Percentiles rank a stretch among this genome's conserved stretches.
phyloP scores from a whole-genome alignment of 2,113 vertebrate genomes.

The Ammodytes dubius region DNA sequence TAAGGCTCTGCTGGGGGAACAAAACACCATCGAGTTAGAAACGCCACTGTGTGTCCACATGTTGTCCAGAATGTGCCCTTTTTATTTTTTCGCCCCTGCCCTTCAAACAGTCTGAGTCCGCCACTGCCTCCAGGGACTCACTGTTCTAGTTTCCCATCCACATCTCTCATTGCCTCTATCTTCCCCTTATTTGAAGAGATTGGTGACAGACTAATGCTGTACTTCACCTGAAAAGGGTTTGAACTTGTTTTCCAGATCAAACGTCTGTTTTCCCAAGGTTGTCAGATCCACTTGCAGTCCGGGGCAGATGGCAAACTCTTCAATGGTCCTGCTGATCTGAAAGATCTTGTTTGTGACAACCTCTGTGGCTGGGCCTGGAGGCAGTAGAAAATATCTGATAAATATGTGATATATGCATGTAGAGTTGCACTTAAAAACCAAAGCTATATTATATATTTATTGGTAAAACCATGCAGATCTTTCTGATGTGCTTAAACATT shows the following conservation, averaged over 20 bases:
- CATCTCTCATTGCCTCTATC: neutral
- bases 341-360: slow-evolving; percentile 93
- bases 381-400: neutral
- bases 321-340: slow-evolving; percentile 95
- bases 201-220: neutral
- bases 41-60: too few species aligned
- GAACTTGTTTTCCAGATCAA: slow-evolving; percentile 98
- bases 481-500: slow-evolving; percentile 19
- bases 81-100: too few species aligned
- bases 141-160: neutral
- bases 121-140: too few species aligned
- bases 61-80: too few species aligned
- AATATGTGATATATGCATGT: neutral
- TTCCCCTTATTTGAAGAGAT: neutral
- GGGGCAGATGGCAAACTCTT: slow-evolving; percentile 95
- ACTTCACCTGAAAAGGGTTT: slow-evolving; percentile 94
- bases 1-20: too few species aligned
- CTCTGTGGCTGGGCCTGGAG: slow-evolving; percentile 86
- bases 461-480: neutral
- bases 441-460: neutral
- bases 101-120: too few species aligned
- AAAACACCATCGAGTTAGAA: too few species aligned
- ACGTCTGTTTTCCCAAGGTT: slow-evolving; percentile 93
- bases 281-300: slow-evolving; percentile 92
- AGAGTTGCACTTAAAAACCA: neutral